A percentile compares a stretch with the other conserved stretches of the same genome.
Conservation (phyloP, 2,888 invertebrate genomes). For the Eristalinus aeneus region DNA sequence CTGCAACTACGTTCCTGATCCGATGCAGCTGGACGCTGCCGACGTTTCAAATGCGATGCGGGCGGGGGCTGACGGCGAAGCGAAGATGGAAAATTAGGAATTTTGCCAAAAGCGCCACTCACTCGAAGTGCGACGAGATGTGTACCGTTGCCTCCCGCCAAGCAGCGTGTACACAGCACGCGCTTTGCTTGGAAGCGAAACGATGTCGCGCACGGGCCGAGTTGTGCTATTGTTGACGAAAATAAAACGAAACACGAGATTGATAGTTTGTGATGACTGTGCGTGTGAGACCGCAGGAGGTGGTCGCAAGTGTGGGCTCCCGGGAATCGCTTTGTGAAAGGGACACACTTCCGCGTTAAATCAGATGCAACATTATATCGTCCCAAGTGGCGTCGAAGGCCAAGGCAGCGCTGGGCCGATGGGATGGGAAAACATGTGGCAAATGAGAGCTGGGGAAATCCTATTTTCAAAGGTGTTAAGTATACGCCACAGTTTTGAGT, state of each 20-base stretch:
- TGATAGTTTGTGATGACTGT: background rate
- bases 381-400: background rate
- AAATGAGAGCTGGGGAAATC: background rate
- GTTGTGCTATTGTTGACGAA: background rate
- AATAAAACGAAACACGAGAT: background rate
- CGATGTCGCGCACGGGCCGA: background rate
- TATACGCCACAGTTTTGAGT: background rate
- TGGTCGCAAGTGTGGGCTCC: background rate
- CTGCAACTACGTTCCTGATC: constrained; percentile 48
- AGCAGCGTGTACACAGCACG: constrained; percentile 36
- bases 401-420: background rate
- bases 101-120: constrained; percentile 67
- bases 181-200: constrained; percentile 7
- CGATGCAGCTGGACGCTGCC: constrained; percentile 59
- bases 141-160: constrained; percentile 55
- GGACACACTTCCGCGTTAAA: background rate
- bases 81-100: constrained; percentile 54
- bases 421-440: background rate
- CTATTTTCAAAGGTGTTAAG: background rate
- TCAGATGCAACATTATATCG: background rate
- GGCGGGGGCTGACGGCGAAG: background rate
- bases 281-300: background rate
- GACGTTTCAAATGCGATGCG: constrained; percentile 39
- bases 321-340: background rate
- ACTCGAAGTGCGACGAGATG: constrained; percentile 11